phyloP scores from a whole-genome alignment of 2,113 vertebrate genomes.

The Hystrix brachyura region DNA sequence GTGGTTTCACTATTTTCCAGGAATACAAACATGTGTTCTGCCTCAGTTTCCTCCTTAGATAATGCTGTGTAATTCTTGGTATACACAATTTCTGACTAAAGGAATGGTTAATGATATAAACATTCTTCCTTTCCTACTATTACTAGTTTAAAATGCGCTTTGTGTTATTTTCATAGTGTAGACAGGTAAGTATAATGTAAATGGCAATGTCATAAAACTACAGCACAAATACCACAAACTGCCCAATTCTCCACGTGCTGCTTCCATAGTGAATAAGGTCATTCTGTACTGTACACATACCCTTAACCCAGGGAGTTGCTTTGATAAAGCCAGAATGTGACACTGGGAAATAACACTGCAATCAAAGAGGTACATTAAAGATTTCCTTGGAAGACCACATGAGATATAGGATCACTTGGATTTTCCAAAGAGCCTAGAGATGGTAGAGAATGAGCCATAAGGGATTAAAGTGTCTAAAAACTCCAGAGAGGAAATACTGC shows the following conservation, averaged over 20 bases:
- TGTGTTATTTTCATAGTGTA: background rate
- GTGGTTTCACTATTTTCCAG: background rate
- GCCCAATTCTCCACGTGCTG: background rate
- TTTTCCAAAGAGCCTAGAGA: background rate
- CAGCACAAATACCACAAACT: background rate
- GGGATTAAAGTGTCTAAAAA: background rate
- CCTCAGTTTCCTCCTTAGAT: background rate
- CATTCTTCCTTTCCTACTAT: background rate
- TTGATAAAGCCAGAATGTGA: too few species aligned
- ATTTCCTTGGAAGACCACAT: background rate
- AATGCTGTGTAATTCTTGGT: background rate
- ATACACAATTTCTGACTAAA: background rate
- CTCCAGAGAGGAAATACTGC: background rate
- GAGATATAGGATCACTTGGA: accelerated
- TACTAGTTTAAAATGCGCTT: background rate
- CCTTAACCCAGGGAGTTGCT: background rate
- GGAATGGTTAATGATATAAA: background rate
- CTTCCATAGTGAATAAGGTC: background rate
- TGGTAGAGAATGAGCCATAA: background rate
- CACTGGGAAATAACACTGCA: background rate
- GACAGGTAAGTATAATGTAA: background rate
- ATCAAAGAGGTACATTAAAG: background rate
- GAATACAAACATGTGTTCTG: background rate
- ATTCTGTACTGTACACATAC: too few species aligned
- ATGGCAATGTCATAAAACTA: background rate